Conservation (phyloP, 2,797 vertebrate genomes). For the Lithobates pipiens region DNA sequence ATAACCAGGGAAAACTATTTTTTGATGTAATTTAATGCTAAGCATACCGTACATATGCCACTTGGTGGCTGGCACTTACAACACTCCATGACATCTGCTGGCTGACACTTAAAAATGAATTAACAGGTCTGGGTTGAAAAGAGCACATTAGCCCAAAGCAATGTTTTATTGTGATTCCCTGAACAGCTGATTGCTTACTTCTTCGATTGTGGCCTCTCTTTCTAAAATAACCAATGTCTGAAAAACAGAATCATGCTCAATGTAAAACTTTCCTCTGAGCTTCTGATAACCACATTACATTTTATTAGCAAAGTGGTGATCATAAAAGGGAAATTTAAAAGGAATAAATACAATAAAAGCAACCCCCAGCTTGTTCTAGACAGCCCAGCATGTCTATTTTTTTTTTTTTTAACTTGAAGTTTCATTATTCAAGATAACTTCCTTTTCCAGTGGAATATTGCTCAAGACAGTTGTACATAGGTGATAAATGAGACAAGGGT, state of each 20-base stretch:
- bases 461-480: conserved; percentile 31
- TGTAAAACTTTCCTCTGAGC: background rate
- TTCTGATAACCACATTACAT: background rate
- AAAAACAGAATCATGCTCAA: background rate
- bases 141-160: background rate
- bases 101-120: conserved; percentile 10
- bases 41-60: background rate
- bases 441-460: conserved; percentile 21
- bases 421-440: conserved; percentile 40
- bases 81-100: conserved; percentile 1
- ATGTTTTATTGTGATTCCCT: background rate
- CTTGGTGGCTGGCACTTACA: background rate
- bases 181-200: background rate
- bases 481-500: conserved; percentile 42
- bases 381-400: conserved; percentile 10
- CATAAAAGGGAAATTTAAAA: background rate
- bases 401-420: conserved; percentile 21
- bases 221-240: background rate
- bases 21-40: background rate
- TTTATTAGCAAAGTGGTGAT: background rate
- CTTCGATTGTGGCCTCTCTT: too few species aligned
- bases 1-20: too few species aligned
- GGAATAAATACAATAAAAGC: conserved; percentile 25
- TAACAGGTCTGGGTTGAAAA: background rate
- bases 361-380: conserved; percentile 1